Evolutionary conservation across 2,888 invertebrate genomes (phyloP).

Genomic region (Dryococelus australis): DNA sequence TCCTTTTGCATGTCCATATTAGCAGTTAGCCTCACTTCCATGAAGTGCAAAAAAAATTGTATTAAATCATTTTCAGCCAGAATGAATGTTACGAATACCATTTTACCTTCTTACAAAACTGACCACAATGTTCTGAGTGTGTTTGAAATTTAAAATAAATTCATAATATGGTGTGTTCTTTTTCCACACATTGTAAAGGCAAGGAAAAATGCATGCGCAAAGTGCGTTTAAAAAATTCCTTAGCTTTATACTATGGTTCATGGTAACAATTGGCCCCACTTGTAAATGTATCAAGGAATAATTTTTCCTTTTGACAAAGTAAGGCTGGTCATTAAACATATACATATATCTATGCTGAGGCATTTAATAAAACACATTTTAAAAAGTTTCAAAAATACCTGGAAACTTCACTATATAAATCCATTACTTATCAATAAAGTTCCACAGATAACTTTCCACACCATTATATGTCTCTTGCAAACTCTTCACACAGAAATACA

Average conservation of each 20-base stretch:
- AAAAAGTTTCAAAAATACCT: slow-evolving; percentile 4
- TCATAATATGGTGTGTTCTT: neutral
- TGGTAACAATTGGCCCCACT: slow-evolving; percentile 16
- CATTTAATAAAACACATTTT: neutral
- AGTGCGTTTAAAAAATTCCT: neutral
- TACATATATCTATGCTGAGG: neutral
- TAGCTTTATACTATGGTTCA: neutral
- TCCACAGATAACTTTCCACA: neutral
- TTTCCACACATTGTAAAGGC: neutral
- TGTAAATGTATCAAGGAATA: neutral
- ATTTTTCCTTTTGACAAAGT: neutral
- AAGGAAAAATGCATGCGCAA: neutral
- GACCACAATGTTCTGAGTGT: neutral
- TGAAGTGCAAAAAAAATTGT: no score
- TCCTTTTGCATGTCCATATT: no score
- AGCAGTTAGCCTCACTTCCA: no score
- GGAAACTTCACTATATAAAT: neutral
- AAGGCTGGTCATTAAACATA: neutral
- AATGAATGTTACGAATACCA: no score
- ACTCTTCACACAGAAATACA: neutral
- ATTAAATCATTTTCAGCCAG: no score
- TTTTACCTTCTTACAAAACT: neutral
- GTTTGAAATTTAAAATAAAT: neutral
- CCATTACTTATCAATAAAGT: neutral
- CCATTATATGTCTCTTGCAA: neutral